Evolutionary conservation across 2,888 invertebrate genomes (phyloP).

Genomic region (Agrotis ipsilon): DNA sequence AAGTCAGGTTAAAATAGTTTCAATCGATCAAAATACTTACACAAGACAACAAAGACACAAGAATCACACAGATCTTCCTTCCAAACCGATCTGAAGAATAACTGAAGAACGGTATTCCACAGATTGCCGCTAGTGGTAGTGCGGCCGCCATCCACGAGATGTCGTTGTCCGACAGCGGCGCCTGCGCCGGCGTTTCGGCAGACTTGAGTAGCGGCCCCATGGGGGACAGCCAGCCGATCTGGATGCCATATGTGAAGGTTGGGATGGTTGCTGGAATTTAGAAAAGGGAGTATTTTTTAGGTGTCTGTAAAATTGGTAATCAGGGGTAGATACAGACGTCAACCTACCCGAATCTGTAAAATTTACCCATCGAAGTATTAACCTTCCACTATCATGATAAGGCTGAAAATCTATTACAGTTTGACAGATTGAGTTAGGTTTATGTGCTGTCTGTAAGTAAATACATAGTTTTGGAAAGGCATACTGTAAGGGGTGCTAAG

Average conservation of each 20-base stretch:
- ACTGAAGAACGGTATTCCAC: constrained; percentile 89
- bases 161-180: constrained; percentile 77
- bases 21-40: constrained; percentile 74
- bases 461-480: too few species aligned
- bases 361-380: too few species aligned
- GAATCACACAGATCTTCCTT: constrained; percentile 86
- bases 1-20: too few species aligned
- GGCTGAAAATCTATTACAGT: too few species aligned
- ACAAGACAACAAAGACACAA: constrained; percentile 88
- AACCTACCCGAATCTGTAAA: too few species aligned
- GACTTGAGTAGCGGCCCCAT: constrained; percentile 85
- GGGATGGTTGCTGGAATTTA: constrained; percentile 85
- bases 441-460: too few species aligned
- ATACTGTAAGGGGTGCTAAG: too few species aligned
- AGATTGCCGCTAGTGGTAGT: constrained; percentile 87
- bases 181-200: constrained; percentile 70
- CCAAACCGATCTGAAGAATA: constrained; percentile 85
- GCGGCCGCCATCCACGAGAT: constrained; percentile 89
- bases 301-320: too few species aligned
- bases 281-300: not conserved
- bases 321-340: too few species aligned
- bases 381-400: too few species aligned
- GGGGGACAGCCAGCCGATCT: constrained; percentile 90
- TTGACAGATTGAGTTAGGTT: too few species aligned
- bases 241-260: constrained; percentile 88